Percentiles rank a stretch among this genome's conserved stretches.
phyloP scores from a whole-genome alignment of 2,888 invertebrate genomes.

The Cactoblastis cactorum region DNA sequence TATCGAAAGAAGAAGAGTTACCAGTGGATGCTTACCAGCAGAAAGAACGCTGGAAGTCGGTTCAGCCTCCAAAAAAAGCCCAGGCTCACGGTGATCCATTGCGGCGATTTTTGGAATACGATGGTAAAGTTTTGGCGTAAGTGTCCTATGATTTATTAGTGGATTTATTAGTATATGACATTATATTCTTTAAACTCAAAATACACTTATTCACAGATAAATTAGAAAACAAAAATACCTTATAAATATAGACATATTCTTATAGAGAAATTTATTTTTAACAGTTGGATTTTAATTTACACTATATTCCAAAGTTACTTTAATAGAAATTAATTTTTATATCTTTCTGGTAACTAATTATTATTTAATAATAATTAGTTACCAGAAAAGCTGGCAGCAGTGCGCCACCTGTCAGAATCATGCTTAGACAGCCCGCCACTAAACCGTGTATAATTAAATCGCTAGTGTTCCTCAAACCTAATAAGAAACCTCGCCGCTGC shows the following conservation, averaged over 20 bases:
- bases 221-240: too few relatives aligned
- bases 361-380: too few relatives aligned
- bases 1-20: conserved; percentile 83
- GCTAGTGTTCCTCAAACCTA: conserved; percentile 37
- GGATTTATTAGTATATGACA: too few relatives aligned
- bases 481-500: conserved; percentile 35
- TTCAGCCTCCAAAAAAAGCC: conserved; percentile 43
- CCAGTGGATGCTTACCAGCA: conserved; percentile 85
- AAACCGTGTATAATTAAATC: conserved; percentile 26
- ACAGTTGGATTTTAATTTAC: too few relatives aligned
- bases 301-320: too few relatives aligned
- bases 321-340: too few relatives aligned
- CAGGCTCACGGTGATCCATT: conserved; percentile 54
- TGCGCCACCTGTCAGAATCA: conserved; percentile 16
- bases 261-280: too few relatives aligned
- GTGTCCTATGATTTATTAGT: too few relatives aligned
- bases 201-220: too few relatives aligned
- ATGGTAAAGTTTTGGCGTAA: conserved; percentile 87
- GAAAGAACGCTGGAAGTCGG: conserved; percentile 63
- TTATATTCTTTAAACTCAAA: too few relatives aligned
- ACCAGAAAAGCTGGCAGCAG: conserved; percentile 19
- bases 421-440: conserved; percentile 17
- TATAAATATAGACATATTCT: too few relatives aligned
- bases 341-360: too few relatives aligned
- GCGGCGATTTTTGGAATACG: conserved; percentile 86